Percentiles rank a stretch among this genome's conserved stretches.
phyloP scores from a whole-genome alignment of 2,113 vertebrate genomes.

The Gambusia holbrooki region DNA sequence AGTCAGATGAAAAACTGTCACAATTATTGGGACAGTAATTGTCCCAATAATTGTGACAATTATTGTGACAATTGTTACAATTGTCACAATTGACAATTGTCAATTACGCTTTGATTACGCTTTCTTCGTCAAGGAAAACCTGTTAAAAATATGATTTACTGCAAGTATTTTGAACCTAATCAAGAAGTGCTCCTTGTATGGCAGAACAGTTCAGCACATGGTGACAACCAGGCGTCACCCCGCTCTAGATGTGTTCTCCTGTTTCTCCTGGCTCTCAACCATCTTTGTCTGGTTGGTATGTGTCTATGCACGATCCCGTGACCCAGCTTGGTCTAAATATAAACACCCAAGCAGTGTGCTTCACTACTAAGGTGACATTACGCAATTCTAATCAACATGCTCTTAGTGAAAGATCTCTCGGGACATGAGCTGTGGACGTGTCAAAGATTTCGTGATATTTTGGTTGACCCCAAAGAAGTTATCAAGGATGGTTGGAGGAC shows the following conservation, averaged over 20 bases:
- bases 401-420: conserved; percentile 20
- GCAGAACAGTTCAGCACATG: conserved; percentile 11
- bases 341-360: conserved; percentile 28
- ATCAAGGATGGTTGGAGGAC: conserved; percentile 1
- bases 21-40: too few species aligned
- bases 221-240: conserved; percentile 1
- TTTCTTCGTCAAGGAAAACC: background rate
- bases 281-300: conserved; percentile 69
- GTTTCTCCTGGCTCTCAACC: conserved; percentile 31
- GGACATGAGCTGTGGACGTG: background rate
- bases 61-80: too few species aligned
- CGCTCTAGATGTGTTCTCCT: conserved; percentile 20
- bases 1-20: background rate
- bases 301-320: conserved; percentile 51
- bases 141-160: background rate
- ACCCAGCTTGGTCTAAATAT: conserved; percentile 65
- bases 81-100: too few species aligned
- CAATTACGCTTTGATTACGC: too few species aligned
- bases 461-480: conserved; percentile 1
- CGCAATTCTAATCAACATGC: conserved; percentile 41
- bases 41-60: too few species aligned
- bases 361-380: conserved; percentile 57
- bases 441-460: conserved; percentile 28
- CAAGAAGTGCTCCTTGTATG: conserved; percentile 34
- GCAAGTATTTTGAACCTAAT: conserved; percentile 24